Conservation (phyloP, 2,113 vertebrate species). For the Limnothrissa miodon region DNA sequence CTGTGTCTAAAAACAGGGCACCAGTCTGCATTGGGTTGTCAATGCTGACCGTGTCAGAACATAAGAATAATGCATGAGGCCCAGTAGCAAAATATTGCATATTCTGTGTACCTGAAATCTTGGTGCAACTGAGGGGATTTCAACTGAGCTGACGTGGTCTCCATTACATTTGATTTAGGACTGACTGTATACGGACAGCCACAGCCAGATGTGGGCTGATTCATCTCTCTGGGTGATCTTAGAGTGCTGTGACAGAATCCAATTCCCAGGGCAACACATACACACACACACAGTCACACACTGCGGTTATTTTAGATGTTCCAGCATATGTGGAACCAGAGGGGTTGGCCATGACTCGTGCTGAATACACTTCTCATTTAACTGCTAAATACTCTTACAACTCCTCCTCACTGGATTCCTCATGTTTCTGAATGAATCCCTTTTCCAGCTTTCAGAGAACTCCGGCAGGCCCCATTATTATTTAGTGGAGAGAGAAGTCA, state of each 20-base stretch:
- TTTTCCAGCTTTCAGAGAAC: background rate
- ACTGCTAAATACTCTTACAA: background rate
- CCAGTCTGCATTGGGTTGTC: too few species aligned
- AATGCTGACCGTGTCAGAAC: too few species aligned
- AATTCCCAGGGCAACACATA: background rate
- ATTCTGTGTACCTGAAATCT: background rate
- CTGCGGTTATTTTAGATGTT: background rate
- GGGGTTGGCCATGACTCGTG: background rate
- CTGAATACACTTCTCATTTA: slow-evolving; percentile 2
- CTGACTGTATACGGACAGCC: background rate
- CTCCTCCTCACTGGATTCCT: background rate
- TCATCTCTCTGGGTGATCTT: slow-evolving; percentile 4
- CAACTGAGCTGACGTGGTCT: background rate
- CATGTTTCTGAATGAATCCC: background rate
- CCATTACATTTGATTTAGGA: background rate
- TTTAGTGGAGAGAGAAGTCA: slow-evolving; percentile 5
- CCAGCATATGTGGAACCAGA: background rate
- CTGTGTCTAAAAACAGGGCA: too few species aligned
- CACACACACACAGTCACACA: background rate
- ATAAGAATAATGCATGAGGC: too few species aligned
- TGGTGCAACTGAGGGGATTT: background rate
- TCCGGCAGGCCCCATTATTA: background rate
- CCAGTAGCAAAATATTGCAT: background rate
- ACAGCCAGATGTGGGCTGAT: background rate
- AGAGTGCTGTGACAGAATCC: background rate